Conservation (phyloP, 2,113 vertebrate genomes). For the Oenanthe oenanthe region DNA sequence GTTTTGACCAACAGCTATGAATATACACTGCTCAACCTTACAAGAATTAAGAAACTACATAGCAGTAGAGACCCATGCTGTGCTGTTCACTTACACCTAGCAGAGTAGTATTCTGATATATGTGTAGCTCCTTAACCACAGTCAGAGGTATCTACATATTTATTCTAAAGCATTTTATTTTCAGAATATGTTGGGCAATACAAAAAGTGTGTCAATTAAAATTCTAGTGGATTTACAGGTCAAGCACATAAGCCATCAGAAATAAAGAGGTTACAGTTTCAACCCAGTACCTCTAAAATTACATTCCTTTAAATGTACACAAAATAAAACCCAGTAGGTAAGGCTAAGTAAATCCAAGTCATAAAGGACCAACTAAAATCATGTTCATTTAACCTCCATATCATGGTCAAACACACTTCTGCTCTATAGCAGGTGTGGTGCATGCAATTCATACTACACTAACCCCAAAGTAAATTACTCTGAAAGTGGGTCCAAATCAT, state of each 20-base stretch:
- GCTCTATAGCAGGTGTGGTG: background rate
- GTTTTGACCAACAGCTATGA: background rate
- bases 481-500: background rate
- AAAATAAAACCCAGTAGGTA: background rate
- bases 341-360: background rate
- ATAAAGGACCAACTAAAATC: background rate
- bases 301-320: background rate
- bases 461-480: background rate
- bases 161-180: background rate
- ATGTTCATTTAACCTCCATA: background rate
- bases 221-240: background rate
- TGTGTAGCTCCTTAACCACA: background rate
- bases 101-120: background rate
- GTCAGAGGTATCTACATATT: background rate
- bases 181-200: background rate
- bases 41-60: background rate
- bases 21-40: background rate
- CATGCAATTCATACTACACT: background rate
- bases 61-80: background rate
- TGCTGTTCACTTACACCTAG: background rate
- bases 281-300: background rate
- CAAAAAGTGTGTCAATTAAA: background rate
- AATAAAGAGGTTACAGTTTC: background rate
- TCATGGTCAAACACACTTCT: background rate
- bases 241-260: background rate